Base-by-base conservation (phyloP, 2,113 vertebrate species). In the Xiphias gladius region DNA sequence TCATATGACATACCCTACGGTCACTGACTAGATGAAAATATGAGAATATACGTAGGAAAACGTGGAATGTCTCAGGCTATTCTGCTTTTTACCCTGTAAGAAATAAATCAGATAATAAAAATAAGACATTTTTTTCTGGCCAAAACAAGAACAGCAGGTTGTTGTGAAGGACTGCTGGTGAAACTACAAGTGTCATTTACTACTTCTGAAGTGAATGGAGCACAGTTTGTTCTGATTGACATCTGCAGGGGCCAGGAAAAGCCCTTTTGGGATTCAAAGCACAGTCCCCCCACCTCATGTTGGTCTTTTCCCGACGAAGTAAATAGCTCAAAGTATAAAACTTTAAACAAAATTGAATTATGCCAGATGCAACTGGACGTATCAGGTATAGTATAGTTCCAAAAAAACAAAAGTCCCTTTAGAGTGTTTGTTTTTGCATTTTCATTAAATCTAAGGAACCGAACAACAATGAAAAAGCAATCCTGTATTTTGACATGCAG, bases 1-100 rank as follows among this genome's bases (percentile, higher is more conserved):
- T 68, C 50, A 80, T 82, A 37, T 50, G 30, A 26, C 20, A 20
- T 62, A 73, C 62, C 84, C 89, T 89, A 85, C 87, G 72, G 70
- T 32, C 66, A 50, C 59, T 76, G 78, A 90, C 74, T 91, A 79
- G 81, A 66, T 80, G 39, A 82, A 87, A 85, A 80, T 41, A 54
- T 70, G 26, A 81, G 76, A 78, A 43, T 30, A 55, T 62, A 57
- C 69, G 71, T 65, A 35, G 22, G 4, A 28, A 30, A 62, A 68
- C 26, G 77, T 66, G 55, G 54, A 65, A 55, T 61, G 71, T 79
- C 48, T 39, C 28, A 0, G 41, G 20, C 13, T 28, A 5, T 54
- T 68, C 28, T 32, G 24, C 54, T 19, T 59, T n/a, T 46, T 52
- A 37, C 46, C n/a, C n/a, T 35, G 16, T 14, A 28, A 30, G 24